These are phyloP conservation scores for Myathropa florea DNA, from an alignment of 2,888 invertebrate species.

Conservation along the genomic window DNA sequence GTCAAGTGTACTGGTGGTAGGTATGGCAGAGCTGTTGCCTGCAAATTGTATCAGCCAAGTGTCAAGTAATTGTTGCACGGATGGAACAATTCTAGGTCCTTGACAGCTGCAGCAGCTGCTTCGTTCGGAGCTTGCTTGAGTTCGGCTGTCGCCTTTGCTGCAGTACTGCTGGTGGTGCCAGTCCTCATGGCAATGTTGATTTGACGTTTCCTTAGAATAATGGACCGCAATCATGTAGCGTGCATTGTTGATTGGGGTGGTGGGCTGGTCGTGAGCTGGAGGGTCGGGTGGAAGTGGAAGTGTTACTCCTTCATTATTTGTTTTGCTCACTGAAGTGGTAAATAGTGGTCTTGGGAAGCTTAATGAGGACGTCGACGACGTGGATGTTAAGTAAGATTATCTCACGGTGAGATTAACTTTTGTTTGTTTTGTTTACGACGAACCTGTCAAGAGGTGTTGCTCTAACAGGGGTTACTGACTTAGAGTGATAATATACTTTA, in stretches of 20 bases:
- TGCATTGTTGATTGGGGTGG: background rate
- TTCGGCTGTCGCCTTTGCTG: background rate
- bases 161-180: background rate
- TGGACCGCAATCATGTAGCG: conserved; percentile 25
- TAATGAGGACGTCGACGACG: background rate
- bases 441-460: background rate
- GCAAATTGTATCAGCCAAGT: conserved; percentile 68
- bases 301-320: background rate
- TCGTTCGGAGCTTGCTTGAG: background rate
- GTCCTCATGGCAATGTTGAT: conserved; percentile 31
- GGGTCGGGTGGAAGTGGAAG: background rate
- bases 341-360: background rate
- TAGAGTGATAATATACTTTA: background rate
- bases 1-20: conserved; percentile 55
- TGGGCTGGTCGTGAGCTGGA: background rate
- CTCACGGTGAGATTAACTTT: background rate
- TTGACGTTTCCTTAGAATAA: conserved; percentile 47
- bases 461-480: background rate
- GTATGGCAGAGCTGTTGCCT: conserved; percentile 30
- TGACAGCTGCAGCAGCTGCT: conserved; percentile 49
- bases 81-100: conserved; percentile 64
- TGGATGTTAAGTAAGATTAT: background rate
- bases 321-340: background rate
- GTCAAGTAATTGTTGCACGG: conserved; percentile 68
- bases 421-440: background rate